A percentile compares a stretch with the other conserved stretches of the same genome.
Evolutionary conservation across 2,113 vertebrate genomes (phyloP).

Genomic region (Eptesicus fuscus): DNA sequence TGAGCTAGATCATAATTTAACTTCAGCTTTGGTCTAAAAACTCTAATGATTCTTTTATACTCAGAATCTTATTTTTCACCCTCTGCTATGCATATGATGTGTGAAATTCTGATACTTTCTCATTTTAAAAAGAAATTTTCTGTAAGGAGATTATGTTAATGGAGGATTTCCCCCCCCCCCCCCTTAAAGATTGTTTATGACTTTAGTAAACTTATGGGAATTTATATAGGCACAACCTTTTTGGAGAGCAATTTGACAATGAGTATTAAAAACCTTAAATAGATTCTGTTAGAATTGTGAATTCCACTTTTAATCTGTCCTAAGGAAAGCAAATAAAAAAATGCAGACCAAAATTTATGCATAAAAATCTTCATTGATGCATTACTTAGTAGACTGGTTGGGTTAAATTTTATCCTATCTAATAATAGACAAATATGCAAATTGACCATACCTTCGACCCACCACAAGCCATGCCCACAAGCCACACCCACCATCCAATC

Average conservation of each 20-base stretch:
- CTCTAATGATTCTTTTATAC: conserved; percentile 32
- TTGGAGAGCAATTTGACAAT: conserved; percentile 1
- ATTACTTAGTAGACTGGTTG: conserved; percentile 4
- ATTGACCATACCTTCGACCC: too few species aligned
- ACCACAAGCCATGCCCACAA: too few species aligned
- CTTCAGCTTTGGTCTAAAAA: conserved; percentile 37
- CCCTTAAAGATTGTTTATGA: conserved; percentile 32
- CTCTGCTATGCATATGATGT: conserved; percentile 45
- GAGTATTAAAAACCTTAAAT: conserved; percentile 30
- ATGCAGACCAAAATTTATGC: background rate
- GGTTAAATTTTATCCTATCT: conserved; percentile 35
- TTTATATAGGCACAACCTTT: conserved; percentile 40
- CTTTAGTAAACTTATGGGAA: conserved; percentile 36
- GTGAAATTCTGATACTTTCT: conserved; percentile 53
- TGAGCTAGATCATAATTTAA: conserved; percentile 39
- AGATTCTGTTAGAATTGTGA: conserved; percentile 25
- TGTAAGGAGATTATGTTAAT: conserved; percentile 38
- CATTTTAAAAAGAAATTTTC: conserved; percentile 36
- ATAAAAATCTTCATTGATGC: background rate
- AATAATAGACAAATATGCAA: too few species aligned
- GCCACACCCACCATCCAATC: too few species aligned
- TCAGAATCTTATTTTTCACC: conserved; percentile 49
- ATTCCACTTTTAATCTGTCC: conserved; percentile 22
- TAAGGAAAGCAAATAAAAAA: conserved; percentile 37
- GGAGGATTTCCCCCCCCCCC: background rate